Conservation (phyloP, 2,113 vertebrate species). For the Odontophorus gujanensis region DNA sequence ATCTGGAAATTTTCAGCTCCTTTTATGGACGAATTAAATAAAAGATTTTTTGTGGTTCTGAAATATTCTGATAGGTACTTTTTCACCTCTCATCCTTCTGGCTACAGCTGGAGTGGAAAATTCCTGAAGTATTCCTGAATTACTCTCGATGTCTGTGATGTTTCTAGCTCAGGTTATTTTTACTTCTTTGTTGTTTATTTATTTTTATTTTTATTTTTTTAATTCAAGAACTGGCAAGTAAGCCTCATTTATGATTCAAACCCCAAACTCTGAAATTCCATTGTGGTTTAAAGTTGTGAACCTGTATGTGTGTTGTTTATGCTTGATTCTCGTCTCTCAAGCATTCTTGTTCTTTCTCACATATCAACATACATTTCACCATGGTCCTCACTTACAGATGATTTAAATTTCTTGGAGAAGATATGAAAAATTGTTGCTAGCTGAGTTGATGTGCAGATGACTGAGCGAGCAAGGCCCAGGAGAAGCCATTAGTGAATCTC, state of each 20-base stretch:
- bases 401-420: constrained; percentile 15
- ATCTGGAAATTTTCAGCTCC: background rate
- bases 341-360: background rate
- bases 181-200: background rate
- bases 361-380: background rate
- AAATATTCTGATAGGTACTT: background rate
- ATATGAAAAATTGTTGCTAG: background rate
- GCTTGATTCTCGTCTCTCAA: background rate
- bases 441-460: background rate
- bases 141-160: background rate
- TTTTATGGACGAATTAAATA: constrained; percentile 6
- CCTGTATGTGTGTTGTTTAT: background rate
- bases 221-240: constrained; percentile 15
- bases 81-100: constrained; percentile 19
- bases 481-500: background rate
- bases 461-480: background rate
- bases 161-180: background rate
- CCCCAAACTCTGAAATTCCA: constrained; percentile 3
- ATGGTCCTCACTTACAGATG: background rate
- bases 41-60: constrained; percentile 23
- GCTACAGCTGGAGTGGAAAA: background rate
- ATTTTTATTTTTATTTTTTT: background rate
- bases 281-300: background rate
- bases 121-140: background rate
- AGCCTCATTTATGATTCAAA: constrained; percentile 28